Conservation (phyloP, 2,113 vertebrate species). For the Gallinago undulata region DNA sequence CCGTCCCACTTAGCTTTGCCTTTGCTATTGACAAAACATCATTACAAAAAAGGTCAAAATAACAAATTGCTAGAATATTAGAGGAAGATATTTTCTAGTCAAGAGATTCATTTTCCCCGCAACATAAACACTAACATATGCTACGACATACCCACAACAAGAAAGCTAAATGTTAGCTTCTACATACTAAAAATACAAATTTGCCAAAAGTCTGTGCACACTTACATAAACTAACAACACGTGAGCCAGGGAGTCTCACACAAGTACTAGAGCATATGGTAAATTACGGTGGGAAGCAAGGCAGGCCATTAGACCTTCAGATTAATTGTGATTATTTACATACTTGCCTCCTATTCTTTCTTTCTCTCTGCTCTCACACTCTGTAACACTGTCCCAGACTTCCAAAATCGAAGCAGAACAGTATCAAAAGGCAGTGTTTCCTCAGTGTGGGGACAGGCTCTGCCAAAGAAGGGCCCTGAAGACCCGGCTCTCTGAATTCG, state of each 20-base stretch:
- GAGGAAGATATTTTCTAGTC: conserved; percentile 18
- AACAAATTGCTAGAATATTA: conserved; percentile 43
- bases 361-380: not conserved
- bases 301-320: conserved; percentile 26
- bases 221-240: conserved; percentile 49
- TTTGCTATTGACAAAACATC: conserved; percentile 34
- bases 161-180: conserved; percentile 57
- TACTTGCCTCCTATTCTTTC: not conserved
- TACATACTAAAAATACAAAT: conserved; percentile 56
- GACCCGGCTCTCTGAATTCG: fast-evolving
- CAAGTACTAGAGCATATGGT: conserved; percentile 47
- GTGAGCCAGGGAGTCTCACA: conserved; percentile 20
- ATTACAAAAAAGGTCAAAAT: conserved; percentile 58
- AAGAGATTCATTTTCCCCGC: conserved; percentile 41
- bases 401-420: not conserved
- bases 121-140: conserved; percentile 45
- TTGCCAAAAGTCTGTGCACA: conserved; percentile 35
- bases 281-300: conserved; percentile 25
- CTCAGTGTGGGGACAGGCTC: not conserved
- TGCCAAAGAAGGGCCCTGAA: not conserved
- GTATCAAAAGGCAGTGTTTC: not conserved
- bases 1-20: not conserved
- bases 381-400: not conserved
- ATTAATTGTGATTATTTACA: conserved; percentile 56
- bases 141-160: conserved; percentile 45